phyloP scores from a whole-genome alignment of 2,888 invertebrate species.

The Prosopocoilus inquinatus region DNA sequence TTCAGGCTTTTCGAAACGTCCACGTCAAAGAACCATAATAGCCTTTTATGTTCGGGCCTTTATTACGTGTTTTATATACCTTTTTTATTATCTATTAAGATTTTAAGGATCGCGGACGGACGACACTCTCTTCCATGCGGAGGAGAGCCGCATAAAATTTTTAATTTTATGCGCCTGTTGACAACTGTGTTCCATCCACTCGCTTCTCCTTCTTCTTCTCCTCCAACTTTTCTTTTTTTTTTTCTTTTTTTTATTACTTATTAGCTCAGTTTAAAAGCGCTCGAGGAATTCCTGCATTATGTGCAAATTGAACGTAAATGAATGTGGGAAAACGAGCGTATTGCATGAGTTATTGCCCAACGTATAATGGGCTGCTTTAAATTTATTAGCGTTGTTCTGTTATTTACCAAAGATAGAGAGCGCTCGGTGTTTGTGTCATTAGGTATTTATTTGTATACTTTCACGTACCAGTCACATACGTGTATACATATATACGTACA shows the following conservation, averaged over 20 bases:
- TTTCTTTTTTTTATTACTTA: slow-evolving; percentile 1
- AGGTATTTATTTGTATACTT: no score
- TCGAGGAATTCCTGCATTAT: background rate
- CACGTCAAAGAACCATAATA: background rate
- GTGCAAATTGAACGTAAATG: background rate
- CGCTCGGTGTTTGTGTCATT: no score
- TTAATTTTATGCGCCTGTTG: background rate
- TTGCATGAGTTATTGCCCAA: background rate
- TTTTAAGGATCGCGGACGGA: no score
- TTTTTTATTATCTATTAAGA: slow-evolving; percentile 1
- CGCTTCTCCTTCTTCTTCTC: no score
- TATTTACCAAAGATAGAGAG: no score
- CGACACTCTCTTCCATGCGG: no score
- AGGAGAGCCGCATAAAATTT: background rate
- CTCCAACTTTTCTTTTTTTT: no score
- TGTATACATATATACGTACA: no score
- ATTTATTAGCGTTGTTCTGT: no score
- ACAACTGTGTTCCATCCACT: background rate
- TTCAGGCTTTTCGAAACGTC: background rate
- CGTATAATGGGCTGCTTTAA: no score
- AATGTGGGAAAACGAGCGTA: background rate
- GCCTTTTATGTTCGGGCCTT: background rate
- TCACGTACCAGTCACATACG: no score
- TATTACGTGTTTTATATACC: slow-evolving; percentile 1
- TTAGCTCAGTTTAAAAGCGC: background rate